A percentile compares a stretch with the other conserved stretches of the same genome.
Evolutionary conservation across 2,113 vertebrate genomes (phyloP).

Genomic region (Mustelus asterias): DNA sequence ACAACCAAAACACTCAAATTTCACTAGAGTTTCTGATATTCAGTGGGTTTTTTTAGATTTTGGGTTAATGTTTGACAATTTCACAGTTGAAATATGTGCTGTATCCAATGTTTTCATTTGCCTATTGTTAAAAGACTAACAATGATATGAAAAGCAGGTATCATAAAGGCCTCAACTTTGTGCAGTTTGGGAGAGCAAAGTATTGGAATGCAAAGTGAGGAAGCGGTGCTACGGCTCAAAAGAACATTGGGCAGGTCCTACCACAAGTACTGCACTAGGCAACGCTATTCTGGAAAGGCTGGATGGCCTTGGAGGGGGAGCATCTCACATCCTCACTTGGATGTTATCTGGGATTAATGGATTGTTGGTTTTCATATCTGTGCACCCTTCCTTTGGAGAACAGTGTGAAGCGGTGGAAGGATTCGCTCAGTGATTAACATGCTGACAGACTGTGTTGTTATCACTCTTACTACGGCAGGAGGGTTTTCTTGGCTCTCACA

Average conservation of each 20-base stretch:
- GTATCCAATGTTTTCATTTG: background rate
- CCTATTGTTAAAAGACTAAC: background rate
- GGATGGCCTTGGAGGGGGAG: background rate
- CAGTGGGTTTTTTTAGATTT: background rate
- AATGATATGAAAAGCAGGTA: background rate
- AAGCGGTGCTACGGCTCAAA: background rate
- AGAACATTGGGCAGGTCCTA: background rate
- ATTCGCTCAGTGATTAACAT: background rate
- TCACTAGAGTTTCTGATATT: background rate
- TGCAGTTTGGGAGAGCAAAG: background rate
- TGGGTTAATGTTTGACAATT: background rate
- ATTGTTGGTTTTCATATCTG: background rate
- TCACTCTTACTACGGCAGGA: background rate
- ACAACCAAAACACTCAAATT: background rate
- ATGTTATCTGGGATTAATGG: background rate
- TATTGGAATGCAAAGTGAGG: background rate
- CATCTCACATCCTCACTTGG: background rate
- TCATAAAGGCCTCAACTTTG: background rate
- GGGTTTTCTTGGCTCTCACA: background rate
- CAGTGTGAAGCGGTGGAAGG: background rate
- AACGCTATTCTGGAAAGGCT: background rate
- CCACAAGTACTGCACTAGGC: background rate
- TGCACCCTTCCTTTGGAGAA: background rate
- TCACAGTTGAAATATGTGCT: background rate
- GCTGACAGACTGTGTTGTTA: background rate